Base-by-base conservation (phyloP, 2,797 vertebrate genomes). In the Gephyroberyx darwinii region DNA sequence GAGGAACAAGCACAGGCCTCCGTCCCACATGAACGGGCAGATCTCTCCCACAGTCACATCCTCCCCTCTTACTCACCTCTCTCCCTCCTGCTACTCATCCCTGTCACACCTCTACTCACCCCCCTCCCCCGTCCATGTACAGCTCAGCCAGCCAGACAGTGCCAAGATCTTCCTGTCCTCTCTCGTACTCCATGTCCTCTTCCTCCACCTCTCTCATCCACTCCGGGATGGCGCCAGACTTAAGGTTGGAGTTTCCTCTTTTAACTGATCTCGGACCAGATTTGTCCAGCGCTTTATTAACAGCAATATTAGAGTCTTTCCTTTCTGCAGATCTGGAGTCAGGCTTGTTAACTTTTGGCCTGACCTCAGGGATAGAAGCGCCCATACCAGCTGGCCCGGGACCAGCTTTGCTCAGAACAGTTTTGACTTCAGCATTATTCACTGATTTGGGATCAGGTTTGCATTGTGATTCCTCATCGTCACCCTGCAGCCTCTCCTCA, bases 101-200 rank as follows among this genome's bases (percentile, higher is more conserved):
- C 43, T 35, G 73, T 62, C 64, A 17, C 20, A 62, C 41, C n/a
- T 45, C 68, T 90, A 91, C 90, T 90, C 88, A 90, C 92, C 93
- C 92, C 84, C 86, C 75, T 85, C 80, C 86, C 71, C 84, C 80
- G 19, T 89, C 92, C 93, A 93, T 91, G 88, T 94, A 94, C 58
- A 94, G 89, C 80, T 93, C 92, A 47, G 89, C 83, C 67, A 89
- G 78, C 93, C 91, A 91, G 71, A 92, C 80, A 67, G 90, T 93
- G 71, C 92, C 91, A 4, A 90, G 83, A 65, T 93, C 93, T 71
- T 94, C 93, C 59, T 93, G 91, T 77, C 92, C 92, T 22, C 5
- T 71, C 84, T 93, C 92, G 86, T 91, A 93, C 78, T 92, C 92
- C 87, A 91, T 73, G 66, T 93, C 93, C 57, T 92, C 90, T 0